Conservation (phyloP, 2,797 vertebrate species). For the Sparus aurata region DNA sequence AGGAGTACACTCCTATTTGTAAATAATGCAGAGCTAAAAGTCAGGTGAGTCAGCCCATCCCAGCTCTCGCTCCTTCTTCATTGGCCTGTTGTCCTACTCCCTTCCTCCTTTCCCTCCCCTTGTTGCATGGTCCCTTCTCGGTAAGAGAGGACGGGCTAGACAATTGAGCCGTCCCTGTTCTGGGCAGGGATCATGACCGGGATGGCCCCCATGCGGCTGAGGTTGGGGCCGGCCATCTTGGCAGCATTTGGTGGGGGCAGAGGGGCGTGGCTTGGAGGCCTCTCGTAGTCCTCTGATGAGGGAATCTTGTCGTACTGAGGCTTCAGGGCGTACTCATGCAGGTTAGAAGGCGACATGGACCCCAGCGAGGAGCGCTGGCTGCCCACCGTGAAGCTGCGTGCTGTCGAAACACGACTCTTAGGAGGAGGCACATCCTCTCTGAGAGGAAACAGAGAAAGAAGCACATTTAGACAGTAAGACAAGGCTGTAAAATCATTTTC, state of each 20-base stretch:
- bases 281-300: conserved; percentile 91
- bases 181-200: conserved; percentile 98
- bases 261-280: conserved; percentile 86
- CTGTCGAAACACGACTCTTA: conserved; percentile 95
- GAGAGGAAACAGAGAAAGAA: conserved; percentile 38
- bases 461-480: conserved; percentile 34
- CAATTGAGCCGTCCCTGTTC: conserved; percentile 97
- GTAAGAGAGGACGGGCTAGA: conserved; percentile 82
- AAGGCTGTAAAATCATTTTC: conserved; percentile 5
- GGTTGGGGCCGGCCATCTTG: conserved; percentile 94
- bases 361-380: conserved; percentile 97
- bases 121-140: conserved; percentile 11
- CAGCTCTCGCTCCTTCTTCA: conserved; percentile 55
- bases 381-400: conserved; percentile 94
- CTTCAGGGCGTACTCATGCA: conserved; percentile 93
- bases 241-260: conserved; percentile 83
- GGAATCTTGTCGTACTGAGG: conserved; percentile 95
- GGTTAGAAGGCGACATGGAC: conserved; percentile 98
- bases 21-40: conserved; percentile 60
- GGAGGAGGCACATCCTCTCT: conserved; percentile 98
- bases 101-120: not conserved
- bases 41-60: conserved; percentile 38
- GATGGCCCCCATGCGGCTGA: conserved; percentile 97
- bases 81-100: conserved; percentile 56
- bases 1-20: conserved; percentile 51